Conservation (phyloP, 2,797 vertebrate genomes). For the Chelon auratus region DNA sequence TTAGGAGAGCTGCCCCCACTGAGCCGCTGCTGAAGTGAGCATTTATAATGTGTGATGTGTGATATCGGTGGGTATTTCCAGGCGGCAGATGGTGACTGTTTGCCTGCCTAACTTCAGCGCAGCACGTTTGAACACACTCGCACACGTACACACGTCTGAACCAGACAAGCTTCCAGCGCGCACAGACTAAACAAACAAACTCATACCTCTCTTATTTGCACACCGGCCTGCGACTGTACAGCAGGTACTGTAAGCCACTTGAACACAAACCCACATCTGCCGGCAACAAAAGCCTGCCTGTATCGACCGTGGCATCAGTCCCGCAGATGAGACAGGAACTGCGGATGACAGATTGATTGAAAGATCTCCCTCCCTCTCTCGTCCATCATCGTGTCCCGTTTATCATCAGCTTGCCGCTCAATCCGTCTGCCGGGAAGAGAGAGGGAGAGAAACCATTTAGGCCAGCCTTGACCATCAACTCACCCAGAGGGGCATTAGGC, state of each 20-base stretch:
- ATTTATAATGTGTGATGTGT: constrained; percentile 55
- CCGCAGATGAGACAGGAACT: constrained; percentile 66
- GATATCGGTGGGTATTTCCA: constrained; percentile 66
- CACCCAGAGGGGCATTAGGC: constrained; percentile 31
- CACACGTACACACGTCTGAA: background rate
- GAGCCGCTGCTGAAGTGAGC: constrained; percentile 53
- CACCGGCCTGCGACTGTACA: background rate
- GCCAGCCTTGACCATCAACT: constrained; percentile 42
- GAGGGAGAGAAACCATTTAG: constrained; percentile 39
- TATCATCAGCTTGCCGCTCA: constrained; percentile 55
- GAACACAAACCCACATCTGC: constrained; percentile 7
- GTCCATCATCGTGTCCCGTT: constrained; percentile 63
- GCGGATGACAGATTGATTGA: constrained; percentile 81
- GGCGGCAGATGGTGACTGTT: constrained; percentile 69
- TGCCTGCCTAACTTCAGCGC: constrained; percentile 49
- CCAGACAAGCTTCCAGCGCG: background rate
- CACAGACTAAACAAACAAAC: constrained; percentile 14
- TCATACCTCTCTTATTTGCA: background rate
- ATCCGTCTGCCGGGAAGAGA: constrained; percentile 44
- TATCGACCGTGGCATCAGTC: constrained; percentile 72
- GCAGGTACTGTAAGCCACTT: constrained; percentile 6
- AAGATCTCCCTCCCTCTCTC: constrained; percentile 56
- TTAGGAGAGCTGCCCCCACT: constrained; percentile 32
- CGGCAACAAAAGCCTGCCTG: constrained; percentile 38
- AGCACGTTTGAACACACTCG: constrained; percentile 13